These are phyloP conservation scores for Disparrhopalites patrizii DNA, from an alignment of 2,888 invertebrate genomes.

Conservation along the genomic window DNA sequence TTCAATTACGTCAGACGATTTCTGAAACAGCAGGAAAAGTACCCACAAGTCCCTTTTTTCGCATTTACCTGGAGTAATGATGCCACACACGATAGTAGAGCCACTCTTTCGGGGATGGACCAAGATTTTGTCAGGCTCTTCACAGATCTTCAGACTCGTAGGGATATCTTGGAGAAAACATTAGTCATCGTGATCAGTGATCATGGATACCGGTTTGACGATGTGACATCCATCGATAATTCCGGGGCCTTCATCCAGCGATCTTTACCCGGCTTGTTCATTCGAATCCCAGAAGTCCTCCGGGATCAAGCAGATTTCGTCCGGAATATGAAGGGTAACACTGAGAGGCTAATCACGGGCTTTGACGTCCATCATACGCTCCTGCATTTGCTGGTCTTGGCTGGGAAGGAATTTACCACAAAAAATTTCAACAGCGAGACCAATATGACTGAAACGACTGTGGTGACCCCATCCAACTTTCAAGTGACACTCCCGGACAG, in stretches of 20 bases:
- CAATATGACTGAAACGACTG: not conserved
- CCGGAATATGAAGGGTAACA: not conserved
- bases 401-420: not conserved
- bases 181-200: not conserved
- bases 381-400: not conserved
- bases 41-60: constrained; percentile 7
- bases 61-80: not conserved
- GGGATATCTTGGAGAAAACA: not conserved
- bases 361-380: not conserved
- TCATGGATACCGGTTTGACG: not conserved
- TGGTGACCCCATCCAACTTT: not conserved
- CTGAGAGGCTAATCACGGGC: not conserved
- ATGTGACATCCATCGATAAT: not conserved
- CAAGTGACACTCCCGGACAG: not conserved
- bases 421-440: not conserved
- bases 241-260: not conserved
- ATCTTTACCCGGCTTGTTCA: not conserved
- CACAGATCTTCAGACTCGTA: not conserved
- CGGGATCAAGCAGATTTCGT: not conserved
- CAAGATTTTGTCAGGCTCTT: not conserved
- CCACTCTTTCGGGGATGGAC: not conserved
- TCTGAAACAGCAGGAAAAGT: not conserved
- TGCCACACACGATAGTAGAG: not conserved
- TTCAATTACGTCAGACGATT: not conserved
- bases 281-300: not conserved